These are phyloP conservation scores for Siphonodentalium dalli DNA, from an alignment of 2,888 invertebrate species.

Conservation along the genomic window DNA sequence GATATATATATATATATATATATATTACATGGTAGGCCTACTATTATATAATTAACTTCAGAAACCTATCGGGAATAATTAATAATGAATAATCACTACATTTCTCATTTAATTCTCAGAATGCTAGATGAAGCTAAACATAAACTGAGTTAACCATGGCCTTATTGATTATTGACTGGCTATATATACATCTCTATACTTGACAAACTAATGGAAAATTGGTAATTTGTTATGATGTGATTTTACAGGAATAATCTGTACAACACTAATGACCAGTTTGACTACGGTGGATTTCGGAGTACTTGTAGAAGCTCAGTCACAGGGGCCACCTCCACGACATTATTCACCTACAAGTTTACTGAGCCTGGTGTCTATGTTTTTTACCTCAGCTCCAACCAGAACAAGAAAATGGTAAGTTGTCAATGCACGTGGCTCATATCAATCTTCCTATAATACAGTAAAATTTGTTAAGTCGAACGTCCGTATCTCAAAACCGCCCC, in stretches of 20 bases:
- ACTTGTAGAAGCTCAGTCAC: conserved; percentile 50
- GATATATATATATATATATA: too few species aligned
- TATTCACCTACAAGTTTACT: conserved; percentile 59
- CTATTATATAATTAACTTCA: too few species aligned
- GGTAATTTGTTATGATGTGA: background rate
- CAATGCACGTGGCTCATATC: background rate
- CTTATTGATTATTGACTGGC: too few species aligned
- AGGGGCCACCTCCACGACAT: conserved; percentile 44
- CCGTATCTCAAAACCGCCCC: too few species aligned
- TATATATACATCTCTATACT: too few species aligned
- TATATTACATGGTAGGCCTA: too few species aligned
- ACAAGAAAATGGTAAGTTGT: conserved; percentile 57
- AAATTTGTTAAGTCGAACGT: too few species aligned
- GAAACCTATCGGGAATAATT: too few species aligned
- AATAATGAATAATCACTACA: background rate
- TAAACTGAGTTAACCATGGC: background rate
- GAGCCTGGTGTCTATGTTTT: conserved; percentile 60
- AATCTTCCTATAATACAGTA: background rate
- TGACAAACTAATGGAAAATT: background rate
- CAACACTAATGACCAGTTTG: conserved; percentile 61
- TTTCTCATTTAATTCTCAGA: background rate
- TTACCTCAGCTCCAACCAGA: conserved; percentile 53
- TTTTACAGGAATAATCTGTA: conserved; percentile 57
- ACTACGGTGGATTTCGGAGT: conserved; percentile 60
- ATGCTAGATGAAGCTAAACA: background rate